phyloP scores from a whole-genome alignment of 2,113 vertebrate species.

The Garra rufa region DNA sequence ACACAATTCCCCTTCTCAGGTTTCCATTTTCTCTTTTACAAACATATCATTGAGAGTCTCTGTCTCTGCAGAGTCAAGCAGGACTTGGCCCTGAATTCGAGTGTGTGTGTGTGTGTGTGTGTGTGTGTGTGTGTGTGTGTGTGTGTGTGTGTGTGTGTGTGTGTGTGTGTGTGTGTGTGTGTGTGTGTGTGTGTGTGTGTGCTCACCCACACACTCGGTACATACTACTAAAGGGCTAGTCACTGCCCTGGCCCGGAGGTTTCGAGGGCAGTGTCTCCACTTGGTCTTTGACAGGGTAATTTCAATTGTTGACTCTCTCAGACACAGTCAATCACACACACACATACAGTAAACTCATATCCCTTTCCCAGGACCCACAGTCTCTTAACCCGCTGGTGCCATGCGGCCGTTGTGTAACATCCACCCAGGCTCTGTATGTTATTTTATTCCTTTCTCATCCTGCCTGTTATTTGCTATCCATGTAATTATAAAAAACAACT shows the following conservation, averaged over 20 bases:
- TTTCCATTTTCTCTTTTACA: conserved; percentile 69
- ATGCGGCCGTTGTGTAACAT: conserved; percentile 58
- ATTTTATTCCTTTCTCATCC: conserved; percentile 50
- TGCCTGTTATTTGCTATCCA: conserved; percentile 57
- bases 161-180: background rate
- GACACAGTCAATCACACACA: conserved; percentile 51
- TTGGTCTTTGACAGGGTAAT: conserved; percentile 37
- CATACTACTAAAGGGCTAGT: conserved; percentile 19
- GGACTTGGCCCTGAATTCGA: conserved; percentile 43
- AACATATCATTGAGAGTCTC: conserved; percentile 72
- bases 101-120: conserved; percentile 4
- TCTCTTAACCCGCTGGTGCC: conserved; percentile 61
- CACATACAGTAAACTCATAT: conserved; percentile 26
- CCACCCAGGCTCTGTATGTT: conserved; percentile 46
- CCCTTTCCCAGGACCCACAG: conserved; percentile 58
- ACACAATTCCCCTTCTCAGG: conserved; percentile 68
- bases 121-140: too few species aligned
- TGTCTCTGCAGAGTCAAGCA: conserved; percentile 53
- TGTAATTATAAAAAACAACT: conserved; percentile 64
- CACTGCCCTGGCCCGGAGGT: conserved; percentile 41
- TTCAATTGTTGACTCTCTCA: conserved; percentile 48
- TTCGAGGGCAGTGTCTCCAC: conserved; percentile 41
- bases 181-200: background rate
- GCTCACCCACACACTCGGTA: conserved; percentile 32
- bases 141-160: background rate